Conservation (phyloP, 2,797 vertebrate genomes). For the Hippoglossus hippoglossus region DNA sequence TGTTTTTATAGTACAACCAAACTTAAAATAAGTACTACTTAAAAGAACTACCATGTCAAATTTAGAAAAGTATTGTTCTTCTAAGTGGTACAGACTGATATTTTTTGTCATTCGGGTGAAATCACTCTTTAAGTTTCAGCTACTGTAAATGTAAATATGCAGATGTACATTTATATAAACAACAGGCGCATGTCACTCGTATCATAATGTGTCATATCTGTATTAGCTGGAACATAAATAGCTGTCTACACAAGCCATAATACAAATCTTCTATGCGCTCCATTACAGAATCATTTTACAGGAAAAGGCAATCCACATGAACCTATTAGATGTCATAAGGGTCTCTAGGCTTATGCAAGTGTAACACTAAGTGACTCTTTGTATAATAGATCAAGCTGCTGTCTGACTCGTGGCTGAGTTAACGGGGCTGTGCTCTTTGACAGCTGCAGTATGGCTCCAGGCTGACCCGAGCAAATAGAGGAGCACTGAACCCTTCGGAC, state of each 20-base stretch:
- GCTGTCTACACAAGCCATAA: background rate
- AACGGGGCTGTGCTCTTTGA: slow-evolving; percentile 14
- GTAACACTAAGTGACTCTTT: slow-evolving; percentile 20
- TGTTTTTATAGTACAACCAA: no score
- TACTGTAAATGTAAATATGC: background rate
- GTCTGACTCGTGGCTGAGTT: background rate
- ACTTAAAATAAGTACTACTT: no score
- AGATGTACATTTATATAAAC: no score
- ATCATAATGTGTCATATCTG: background rate
- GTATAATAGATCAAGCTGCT: slow-evolving; percentile 6
- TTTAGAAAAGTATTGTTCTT: background rate
- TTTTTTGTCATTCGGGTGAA: no score
- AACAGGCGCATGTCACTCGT: no score
- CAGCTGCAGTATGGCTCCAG: slow-evolving; percentile 7
- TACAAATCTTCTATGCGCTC: background rate
- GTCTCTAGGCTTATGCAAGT: slow-evolving; percentile 1
- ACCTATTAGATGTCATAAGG: background rate
- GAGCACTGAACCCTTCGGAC: background rate
- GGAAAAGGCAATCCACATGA: background rate
- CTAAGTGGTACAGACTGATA: background rate
- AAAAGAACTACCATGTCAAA: no score
- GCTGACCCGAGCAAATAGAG: background rate
- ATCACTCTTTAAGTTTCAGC: background rate
- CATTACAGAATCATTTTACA: slow-evolving; percentile 10
- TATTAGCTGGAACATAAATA: background rate